Conservation (phyloP, 2,113 vertebrate genomes). For the Urocolius indicus region DNA sequence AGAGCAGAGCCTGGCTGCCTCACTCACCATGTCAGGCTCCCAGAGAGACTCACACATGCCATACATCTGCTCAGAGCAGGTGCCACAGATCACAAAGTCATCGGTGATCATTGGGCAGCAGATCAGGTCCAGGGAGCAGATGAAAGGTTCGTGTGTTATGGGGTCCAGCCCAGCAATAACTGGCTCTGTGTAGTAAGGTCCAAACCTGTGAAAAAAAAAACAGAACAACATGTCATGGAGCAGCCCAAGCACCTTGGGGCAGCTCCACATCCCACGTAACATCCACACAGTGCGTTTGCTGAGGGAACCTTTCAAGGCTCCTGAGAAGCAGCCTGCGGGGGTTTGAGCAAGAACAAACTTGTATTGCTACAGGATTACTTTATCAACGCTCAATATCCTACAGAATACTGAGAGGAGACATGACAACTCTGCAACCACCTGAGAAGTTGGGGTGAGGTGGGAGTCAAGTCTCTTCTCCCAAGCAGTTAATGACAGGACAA, state of each 20-base stretch:
- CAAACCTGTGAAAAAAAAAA: conserved; percentile 86
- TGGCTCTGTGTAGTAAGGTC: conserved; percentile 95
- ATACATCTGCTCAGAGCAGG: conserved; percentile 96
- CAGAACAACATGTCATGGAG: neutral
- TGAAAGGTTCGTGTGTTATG: conserved; percentile 90
- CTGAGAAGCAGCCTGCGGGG: neutral
- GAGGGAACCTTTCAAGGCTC: neutral
- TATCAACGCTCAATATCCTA: neutral
- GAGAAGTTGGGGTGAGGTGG: too few relatives aligned
- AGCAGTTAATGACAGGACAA: too few relatives aligned
- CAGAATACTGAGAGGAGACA: too few relatives aligned
- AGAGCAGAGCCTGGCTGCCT: neutral
- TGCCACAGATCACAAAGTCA: conserved; percentile 96
- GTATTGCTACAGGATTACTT: neutral
- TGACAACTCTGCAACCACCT: too few relatives aligned
- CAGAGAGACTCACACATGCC: conserved; percentile 98
- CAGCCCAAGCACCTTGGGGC: neutral
- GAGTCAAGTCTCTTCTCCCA: too few relatives aligned
- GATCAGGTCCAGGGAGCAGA: conserved; percentile 95
- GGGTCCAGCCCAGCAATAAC: conserved; percentile 95
- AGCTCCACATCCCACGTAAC: rapidly evolving
- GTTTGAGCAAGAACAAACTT: neutral
- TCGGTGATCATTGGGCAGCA: conserved; percentile 97
- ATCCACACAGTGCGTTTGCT: rapidly evolving
- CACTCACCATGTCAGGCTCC: conserved; percentile 94